phyloP scores from a whole-genome alignment of 1,140 invertebrate genomes.

The Aphidius ervi region DNA sequence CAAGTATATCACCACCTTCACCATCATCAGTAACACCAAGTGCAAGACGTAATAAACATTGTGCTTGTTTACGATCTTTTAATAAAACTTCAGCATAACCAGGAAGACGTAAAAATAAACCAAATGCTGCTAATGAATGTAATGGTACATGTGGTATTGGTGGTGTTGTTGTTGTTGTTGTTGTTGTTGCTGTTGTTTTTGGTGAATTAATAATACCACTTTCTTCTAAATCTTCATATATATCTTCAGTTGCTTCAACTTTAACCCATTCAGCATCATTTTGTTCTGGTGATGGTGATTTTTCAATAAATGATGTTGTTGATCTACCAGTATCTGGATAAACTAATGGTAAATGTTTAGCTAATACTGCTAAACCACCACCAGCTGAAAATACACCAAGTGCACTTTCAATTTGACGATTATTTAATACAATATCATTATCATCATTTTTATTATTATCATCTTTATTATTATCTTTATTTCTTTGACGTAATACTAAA shows the following conservation, averaged over 20 bases:
- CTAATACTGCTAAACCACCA: constrained; percentile 82
- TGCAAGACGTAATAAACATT: constrained; percentile 78
- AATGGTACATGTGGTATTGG: constrained; percentile 67
- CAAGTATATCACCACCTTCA: constrained; percentile 79
- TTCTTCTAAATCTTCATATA: constrained; percentile 65
- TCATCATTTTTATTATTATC: constrained; percentile 34
- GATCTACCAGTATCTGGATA: constrained; percentile 71
- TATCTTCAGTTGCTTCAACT: constrained; percentile 65
- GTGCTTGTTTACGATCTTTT: constrained; percentile 76
- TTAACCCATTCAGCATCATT: constrained; percentile 76
- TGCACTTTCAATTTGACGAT: constrained; percentile 59
- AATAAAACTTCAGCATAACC: constrained; percentile 85
- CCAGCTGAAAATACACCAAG: constrained; percentile 79
- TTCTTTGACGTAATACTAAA: constrained; percentile 44
- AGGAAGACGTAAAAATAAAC: constrained; percentile 79
- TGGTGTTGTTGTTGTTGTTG: constrained; percentile 40
- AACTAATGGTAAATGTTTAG: constrained; percentile 78
- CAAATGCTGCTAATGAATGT: constrained; percentile 86
- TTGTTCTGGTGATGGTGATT: constrained; percentile 52
- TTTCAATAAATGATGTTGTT: constrained; percentile 46
- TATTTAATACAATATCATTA: constrained; percentile 31
- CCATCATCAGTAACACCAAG: constrained; percentile 88
- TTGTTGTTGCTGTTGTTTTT: constrained; percentile 38
- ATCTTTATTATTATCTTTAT: constrained; percentile 43
- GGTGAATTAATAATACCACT: constrained; percentile 38